Percentiles rank a stretch among this genome's conserved stretches.
These are phyloP conservation scores for Cygnus buccinator DNA, from an alignment of 2,113 vertebrate genomes.

Conservation along the genomic window DNA sequence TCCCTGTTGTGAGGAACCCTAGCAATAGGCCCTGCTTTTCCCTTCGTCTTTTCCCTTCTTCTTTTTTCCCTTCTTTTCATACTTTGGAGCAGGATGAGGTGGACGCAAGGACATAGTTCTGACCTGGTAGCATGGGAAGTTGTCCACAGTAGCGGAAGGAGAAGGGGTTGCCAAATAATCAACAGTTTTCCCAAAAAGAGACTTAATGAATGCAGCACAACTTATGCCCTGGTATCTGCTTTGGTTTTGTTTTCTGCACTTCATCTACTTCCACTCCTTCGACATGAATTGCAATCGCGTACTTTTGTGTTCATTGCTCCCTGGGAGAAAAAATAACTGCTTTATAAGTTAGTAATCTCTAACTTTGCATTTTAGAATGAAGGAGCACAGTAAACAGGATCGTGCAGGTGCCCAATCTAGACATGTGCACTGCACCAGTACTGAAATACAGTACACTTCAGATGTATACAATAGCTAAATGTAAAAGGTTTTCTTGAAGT, in stretches of 20 bases:
- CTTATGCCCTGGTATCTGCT: accelerated
- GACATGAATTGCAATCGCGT: not conserved
- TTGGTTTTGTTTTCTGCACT: not conserved
- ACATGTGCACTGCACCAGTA: not conserved
- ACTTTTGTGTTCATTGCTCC: not conserved
- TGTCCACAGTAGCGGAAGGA: not conserved
- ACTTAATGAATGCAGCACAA: too few relatives aligned
- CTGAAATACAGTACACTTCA: not conserved
- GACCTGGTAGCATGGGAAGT: not conserved
- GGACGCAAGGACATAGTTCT: not conserved
- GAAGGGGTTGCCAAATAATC: not conserved
- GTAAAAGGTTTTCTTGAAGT: not conserved
- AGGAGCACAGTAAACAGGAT: not conserved
- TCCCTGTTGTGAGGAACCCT: not conserved
- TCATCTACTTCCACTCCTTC: not conserved
- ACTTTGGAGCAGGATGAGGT: not conserved
- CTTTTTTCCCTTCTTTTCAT: too few relatives aligned
- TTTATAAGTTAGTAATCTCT: not conserved
- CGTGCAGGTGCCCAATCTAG: not conserved
- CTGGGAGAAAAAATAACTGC: not conserved
- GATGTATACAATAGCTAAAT: not conserved
- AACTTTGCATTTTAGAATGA: not conserved
- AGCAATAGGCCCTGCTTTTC: not conserved
- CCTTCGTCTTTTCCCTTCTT: too few relatives aligned
- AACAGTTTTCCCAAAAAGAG: not conserved